Percentiles rank a stretch among this genome's conserved stretches.
These are phyloP conservation scores for Scrobipalpa atriplicella DNA, from an alignment of 2,888 invertebrate species.

Conservation along the genomic window DNA sequence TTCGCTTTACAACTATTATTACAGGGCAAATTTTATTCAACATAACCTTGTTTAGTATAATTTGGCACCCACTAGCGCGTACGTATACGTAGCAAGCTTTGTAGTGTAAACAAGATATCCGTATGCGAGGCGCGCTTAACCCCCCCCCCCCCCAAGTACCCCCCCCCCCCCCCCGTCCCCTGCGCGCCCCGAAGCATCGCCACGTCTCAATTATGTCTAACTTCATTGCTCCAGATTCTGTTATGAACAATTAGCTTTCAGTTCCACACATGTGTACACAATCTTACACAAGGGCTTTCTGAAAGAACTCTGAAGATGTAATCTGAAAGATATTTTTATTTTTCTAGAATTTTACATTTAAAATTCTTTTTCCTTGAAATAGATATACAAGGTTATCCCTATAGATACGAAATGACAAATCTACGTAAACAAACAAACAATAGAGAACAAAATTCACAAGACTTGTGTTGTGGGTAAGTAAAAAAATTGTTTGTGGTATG, in stretches of 20 bases:
- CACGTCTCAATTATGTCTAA: slow-evolving; percentile 74
- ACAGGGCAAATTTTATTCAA: background rate
- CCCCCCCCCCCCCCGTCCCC: slow-evolving; percentile 36
- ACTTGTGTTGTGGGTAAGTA: too few relatives aligned
- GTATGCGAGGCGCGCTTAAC: slow-evolving; percentile 62
- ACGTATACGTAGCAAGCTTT: background rate
- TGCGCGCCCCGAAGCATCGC: slow-evolving; percentile 61
- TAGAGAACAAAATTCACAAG: too few relatives aligned
- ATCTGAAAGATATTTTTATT: too few relatives aligned
- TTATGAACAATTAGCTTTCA: slow-evolving; percentile 60
- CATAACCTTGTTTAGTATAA: background rate
- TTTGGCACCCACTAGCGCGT: background rate
- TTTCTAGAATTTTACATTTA: too few relatives aligned
- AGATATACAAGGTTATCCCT: too few relatives aligned
- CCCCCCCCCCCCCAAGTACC: slow-evolving; percentile 39
- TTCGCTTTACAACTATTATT: too few relatives aligned
- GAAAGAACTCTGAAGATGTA: too few relatives aligned
- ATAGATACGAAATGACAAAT: too few relatives aligned
- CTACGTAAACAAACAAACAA: too few relatives aligned
- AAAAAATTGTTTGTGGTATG: too few relatives aligned
- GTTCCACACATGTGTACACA: background rate
- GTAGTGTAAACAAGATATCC: slow-evolving; percentile 34
- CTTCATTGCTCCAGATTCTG: slow-evolving; percentile 66
- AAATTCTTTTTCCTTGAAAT: too few relatives aligned
- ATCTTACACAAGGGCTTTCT: background rate